These are phyloP conservation scores for Sphaeridia pumilis DNA, from an alignment of 2,888 invertebrate genomes.

Conservation along the genomic window DNA sequence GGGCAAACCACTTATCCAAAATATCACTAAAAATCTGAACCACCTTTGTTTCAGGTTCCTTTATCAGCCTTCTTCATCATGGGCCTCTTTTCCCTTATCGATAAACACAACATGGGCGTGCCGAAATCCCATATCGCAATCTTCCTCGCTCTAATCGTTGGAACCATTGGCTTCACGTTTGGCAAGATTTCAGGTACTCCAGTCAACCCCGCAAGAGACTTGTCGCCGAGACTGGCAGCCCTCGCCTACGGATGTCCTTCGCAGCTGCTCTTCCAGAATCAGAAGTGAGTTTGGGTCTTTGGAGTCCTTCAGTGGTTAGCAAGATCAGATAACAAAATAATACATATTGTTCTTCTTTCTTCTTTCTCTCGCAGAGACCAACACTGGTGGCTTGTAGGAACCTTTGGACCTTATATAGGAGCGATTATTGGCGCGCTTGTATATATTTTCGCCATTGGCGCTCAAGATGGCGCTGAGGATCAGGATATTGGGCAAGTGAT, in stretches of 20 bases:
- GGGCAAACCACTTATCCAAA: too few relatives aligned
- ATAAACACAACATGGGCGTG: conserved; percentile 41
- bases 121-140: conserved; percentile 40
- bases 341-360: too few relatives aligned
- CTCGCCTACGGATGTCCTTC: conserved; percentile 44
- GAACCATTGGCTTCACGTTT: conserved; percentile 43
- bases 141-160: conserved; percentile 41
- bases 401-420: conserved; percentile 30
- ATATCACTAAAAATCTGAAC: too few relatives aligned
- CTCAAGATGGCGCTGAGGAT: conserved; percentile 19
- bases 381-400: conserved; percentile 29
- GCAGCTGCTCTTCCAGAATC: conserved; percentile 28
- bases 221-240: conserved; percentile 46
- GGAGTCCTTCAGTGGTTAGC: too few relatives aligned
- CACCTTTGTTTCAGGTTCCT: conserved; percentile 10
- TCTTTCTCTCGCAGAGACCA: neutral
- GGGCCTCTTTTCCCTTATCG: conserved; percentile 42
- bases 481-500: too few relatives aligned
- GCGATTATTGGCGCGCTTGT: conserved; percentile 21
- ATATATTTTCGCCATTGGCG: conserved; percentile 25
- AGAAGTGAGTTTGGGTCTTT: conserved; percentile 1
- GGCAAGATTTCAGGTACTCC: conserved; percentile 48
- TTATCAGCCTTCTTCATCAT: conserved; percentile 39
- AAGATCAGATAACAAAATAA: too few relatives aligned
- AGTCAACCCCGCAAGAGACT: conserved; percentile 50